Percentiles rank a stretch among this genome's conserved stretches.
These are phyloP conservation scores for Sepioteuthis lessoniana DNA, from an alignment of 2,888 invertebrate genomes.

Conservation along the genomic window DNA sequence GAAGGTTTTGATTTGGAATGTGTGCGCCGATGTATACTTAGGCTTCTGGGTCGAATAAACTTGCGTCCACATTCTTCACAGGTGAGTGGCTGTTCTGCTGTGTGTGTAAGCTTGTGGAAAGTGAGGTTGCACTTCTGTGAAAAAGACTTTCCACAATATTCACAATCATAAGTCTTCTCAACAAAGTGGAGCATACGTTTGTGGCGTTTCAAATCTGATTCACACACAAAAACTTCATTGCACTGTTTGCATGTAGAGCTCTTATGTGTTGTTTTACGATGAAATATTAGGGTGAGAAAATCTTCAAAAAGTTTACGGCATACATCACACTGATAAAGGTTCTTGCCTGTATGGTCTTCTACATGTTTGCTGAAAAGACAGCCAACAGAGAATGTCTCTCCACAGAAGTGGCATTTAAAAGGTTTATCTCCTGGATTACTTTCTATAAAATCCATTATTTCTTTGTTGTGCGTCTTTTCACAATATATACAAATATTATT, in stretches of 20 bases:
- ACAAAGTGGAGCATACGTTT: not conserved
- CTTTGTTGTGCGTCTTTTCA: slow-evolving; percentile 25
- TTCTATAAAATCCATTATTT: not conserved
- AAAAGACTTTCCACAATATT: not conserved
- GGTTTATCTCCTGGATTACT: slow-evolving; percentile 35
- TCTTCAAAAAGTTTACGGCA: not conserved
- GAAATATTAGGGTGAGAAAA: not conserved
- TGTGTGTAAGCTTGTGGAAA: slow-evolving; percentile 25
- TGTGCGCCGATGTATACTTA: not conserved
- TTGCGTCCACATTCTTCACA: not conserved
- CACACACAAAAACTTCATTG: not conserved
- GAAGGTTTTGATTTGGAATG: not conserved
- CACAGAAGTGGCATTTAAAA: slow-evolving; percentile 13
- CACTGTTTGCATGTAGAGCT: not conserved
- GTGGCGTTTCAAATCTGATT: slow-evolving; percentile 17
- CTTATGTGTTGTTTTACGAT: not conserved
- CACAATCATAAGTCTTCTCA: not conserved
- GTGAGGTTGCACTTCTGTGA: slow-evolving; percentile 24
- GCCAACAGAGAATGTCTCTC: not conserved
- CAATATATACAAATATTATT: slow-evolving; percentile 14
- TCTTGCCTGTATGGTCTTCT: not conserved
- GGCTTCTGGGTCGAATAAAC: slow-evolving; percentile 1
- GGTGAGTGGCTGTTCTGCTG: not conserved
- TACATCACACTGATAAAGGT: slow-evolving; percentile 41
- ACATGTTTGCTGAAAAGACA: slow-evolving; percentile 37